phyloP scores from a whole-genome alignment of 2,797 vertebrate species.

The Phyllotis vaccarum region DNA sequence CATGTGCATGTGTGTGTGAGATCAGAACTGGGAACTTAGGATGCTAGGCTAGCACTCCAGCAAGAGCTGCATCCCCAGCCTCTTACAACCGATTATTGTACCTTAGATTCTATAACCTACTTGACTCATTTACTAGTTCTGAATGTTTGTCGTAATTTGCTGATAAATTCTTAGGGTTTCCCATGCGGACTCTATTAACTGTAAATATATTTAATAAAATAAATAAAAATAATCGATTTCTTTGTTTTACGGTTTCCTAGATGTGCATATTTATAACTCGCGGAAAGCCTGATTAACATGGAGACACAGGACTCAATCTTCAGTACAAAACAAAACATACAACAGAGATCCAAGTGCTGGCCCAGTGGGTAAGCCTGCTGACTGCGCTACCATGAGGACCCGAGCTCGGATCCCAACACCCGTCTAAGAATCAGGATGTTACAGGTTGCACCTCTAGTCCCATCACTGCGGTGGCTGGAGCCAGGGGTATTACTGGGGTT shows the following conservation, averaged over 20 bases:
- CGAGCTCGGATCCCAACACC: neutral
- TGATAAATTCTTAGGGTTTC: constrained; percentile 14
- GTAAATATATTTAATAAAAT: neutral
- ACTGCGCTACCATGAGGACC: neutral
- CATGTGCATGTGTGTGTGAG: neutral
- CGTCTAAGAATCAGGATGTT: neutral
- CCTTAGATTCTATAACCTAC: neutral
- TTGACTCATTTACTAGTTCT: neutral
- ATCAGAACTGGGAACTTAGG: neutral
- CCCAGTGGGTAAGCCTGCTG: neutral
- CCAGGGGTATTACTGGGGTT: neutral
- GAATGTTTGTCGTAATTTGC: neutral
- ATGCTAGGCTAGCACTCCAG: neutral
- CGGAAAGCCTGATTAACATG: neutral
- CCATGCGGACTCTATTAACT: neutral
- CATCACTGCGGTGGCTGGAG: too few species aligned
- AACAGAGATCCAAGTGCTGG: neutral
- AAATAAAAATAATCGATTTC: neutral
- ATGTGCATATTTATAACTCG: neutral
- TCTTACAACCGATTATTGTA: neutral
- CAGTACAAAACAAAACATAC: neutral
- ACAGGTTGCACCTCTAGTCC: neutral
- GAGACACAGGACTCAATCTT: neutral
- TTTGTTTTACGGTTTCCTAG: neutral
- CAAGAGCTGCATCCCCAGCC: neutral